These are phyloP conservation scores for Melanotaenia trifasciata DNA, from an alignment of 2,797 vertebrate species.

Conservation along the genomic window DNA sequence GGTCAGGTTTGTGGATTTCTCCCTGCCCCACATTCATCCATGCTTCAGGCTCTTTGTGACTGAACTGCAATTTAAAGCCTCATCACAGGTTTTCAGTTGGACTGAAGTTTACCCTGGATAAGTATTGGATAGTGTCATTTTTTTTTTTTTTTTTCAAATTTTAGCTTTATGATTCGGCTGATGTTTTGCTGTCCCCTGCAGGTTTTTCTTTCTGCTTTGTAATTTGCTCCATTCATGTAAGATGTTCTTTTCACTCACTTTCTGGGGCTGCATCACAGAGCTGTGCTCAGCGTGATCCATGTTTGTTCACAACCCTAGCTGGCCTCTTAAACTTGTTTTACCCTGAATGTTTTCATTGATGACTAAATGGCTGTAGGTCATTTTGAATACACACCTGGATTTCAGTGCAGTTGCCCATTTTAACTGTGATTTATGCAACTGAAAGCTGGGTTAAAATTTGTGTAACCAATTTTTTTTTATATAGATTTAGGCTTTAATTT, in stretches of 20 bases:
- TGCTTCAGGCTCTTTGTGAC: background rate
- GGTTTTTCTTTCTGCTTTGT: constrained; percentile 11
- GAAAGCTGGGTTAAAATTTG: background rate
- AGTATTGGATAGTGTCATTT: background rate
- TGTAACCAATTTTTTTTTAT: background rate
- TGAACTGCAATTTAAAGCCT: background rate
- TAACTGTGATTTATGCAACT: background rate
- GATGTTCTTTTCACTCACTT: constrained; percentile 7
- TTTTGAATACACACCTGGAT: background rate
- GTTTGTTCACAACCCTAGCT: background rate
- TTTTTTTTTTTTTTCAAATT: constrained; percentile 9
- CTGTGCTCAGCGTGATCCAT: background rate
- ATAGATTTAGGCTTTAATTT: constrained; percentile 14
- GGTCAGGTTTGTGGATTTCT: background rate
- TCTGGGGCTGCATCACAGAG: background rate
- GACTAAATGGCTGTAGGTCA: background rate
- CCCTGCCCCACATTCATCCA: background rate
- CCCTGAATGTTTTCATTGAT: background rate
- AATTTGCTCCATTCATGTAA: constrained; percentile 5
- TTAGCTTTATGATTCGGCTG: background rate
- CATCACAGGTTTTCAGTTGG: background rate
- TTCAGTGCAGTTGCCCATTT: constrained; percentile 1
- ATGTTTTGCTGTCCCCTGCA: background rate
- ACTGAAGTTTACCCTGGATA: constrained; percentile 19
- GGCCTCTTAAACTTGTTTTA: background rate